phyloP scores from a whole-genome alignment of 2,888 invertebrate genomes.

The Iphiclides podalirius region DNA sequence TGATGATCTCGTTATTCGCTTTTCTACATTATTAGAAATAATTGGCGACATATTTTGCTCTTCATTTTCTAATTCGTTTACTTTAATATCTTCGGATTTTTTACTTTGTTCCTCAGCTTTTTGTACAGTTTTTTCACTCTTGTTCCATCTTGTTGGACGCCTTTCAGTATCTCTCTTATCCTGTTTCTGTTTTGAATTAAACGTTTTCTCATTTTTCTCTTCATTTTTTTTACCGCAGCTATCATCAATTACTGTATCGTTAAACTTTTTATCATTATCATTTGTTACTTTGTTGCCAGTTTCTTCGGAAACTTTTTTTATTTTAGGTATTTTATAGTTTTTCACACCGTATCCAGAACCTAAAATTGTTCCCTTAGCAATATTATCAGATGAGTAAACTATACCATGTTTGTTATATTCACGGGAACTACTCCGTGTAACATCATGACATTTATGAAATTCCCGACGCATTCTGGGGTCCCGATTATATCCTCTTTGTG shows the following conservation, averaged over 20 bases:
- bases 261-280: neutral
- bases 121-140: slow-evolving; percentile 21
- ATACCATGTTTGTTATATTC: slow-evolving; percentile 48
- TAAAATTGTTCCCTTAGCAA: slow-evolving; percentile 60
- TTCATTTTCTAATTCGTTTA: slow-evolving; percentile 23
- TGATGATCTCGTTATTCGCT: slow-evolving; percentile 44
- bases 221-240: slow-evolving; percentile 20
- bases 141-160: slow-evolving; percentile 13
- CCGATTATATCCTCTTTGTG: neutral
- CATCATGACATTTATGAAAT: slow-evolving; percentile 29
- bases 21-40: slow-evolving; percentile 23
- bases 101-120: slow-evolving; percentile 9
- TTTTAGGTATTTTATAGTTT: slow-evolving; percentile 75
- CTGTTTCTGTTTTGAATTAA: neutral
- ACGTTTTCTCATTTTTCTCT: slow-evolving; percentile 20
- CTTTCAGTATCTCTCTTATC: slow-evolving; percentile 11
- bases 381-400: slow-evolving; percentile 66
- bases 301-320: slow-evolving; percentile 51
- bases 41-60: slow-evolving; percentile 20
- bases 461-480: slow-evolving; percentile 9
- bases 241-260: neutral
- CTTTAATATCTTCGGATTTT: slow-evolving; percentile 8
- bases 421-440: slow-evolving; percentile 30
- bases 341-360: slow-evolving; percentile 64
- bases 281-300: slow-evolving; percentile 7